phyloP scores from a whole-genome alignment of 2,113 vertebrate genomes.

The Mesitornis unicolor region DNA sequence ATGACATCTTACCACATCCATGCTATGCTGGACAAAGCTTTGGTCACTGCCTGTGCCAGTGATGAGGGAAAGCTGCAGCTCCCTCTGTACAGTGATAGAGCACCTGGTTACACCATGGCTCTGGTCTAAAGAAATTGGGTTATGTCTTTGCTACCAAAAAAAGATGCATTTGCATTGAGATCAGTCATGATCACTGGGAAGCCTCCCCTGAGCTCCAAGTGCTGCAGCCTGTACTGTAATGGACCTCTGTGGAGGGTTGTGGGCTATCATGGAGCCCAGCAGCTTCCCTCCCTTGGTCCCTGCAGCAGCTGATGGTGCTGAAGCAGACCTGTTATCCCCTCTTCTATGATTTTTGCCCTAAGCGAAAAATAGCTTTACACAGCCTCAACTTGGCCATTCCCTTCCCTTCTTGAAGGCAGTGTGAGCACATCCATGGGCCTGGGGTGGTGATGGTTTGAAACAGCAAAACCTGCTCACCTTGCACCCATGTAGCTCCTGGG shows the following conservation, averaged over 20 bases:
- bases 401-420: neutral
- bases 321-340: neutral
- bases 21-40: neutral
- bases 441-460: neutral
- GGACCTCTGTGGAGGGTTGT: neutral
- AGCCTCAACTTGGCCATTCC: neutral
- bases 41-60: neutral
- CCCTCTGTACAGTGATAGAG: fast-evolving
- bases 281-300: neutral
- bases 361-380: neutral
- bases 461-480: neutral
- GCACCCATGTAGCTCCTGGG: fast-evolving
- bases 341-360: neutral
- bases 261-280: neutral
- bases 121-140: neutral
- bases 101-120: neutral
- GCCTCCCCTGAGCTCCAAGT: neutral
- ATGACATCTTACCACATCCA: neutral
- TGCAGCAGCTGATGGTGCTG: neutral
- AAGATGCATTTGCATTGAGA: neutral
- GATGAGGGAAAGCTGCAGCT: neutral
- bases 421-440: neutral
- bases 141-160: neutral
- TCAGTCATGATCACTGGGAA: neutral
- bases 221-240: fast-evolving